Conservation (phyloP, 2,888 invertebrate species). For the Drosophila neotestacea region DNA sequence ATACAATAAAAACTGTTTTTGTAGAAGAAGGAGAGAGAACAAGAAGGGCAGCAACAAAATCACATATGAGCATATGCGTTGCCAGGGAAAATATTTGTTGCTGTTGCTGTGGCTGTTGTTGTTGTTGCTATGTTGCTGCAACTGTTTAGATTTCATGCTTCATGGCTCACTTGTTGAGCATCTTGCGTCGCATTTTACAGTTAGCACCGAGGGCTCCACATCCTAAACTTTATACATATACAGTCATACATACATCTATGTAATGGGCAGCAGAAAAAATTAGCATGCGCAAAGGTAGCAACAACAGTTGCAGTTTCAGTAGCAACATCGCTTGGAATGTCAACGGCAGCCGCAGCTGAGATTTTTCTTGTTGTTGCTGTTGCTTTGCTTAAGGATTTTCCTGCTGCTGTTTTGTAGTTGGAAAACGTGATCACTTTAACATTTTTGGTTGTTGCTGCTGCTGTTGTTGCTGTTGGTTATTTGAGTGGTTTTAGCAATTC, state of each 20-base stretch:
- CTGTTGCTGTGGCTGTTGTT: conserved; percentile 11
- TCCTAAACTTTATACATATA: conserved; percentile 27
- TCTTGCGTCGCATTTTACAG: conserved; percentile 61
- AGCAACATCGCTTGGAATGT: conserved; percentile 68
- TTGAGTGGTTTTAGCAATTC: conserved; percentile 79
- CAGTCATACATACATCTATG: conserved; percentile 40
- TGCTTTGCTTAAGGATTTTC: conserved; percentile 65
- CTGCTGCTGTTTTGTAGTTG: conserved; percentile 48
- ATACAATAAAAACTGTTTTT: conserved; percentile 69
- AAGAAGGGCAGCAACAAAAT: conserved; percentile 25
- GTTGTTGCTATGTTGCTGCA: conserved; percentile 20
- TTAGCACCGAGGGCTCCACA: conserved; percentile 63
- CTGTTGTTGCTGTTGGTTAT: conserved; percentile 56
- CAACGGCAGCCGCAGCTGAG: conserved; percentile 76
- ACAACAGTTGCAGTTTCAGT: conserved; percentile 20
- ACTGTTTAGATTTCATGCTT: conserved; percentile 64
- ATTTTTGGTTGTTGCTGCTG: conserved; percentile 74
- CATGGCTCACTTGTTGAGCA: conserved; percentile 70
- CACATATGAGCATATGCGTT: conserved; percentile 48
- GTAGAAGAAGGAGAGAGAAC: conserved; percentile 39
- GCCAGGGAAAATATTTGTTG: conserved; percentile 3
- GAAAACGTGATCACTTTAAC: conserved; percentile 84
- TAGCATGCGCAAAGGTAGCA: conserved; percentile 71
- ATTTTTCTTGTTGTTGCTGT: conserved; percentile 49
- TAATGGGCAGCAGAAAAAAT: conserved; percentile 59